Conservation (phyloP, 2,797 vertebrate genomes). For the Chloroceryle inda region DNA sequence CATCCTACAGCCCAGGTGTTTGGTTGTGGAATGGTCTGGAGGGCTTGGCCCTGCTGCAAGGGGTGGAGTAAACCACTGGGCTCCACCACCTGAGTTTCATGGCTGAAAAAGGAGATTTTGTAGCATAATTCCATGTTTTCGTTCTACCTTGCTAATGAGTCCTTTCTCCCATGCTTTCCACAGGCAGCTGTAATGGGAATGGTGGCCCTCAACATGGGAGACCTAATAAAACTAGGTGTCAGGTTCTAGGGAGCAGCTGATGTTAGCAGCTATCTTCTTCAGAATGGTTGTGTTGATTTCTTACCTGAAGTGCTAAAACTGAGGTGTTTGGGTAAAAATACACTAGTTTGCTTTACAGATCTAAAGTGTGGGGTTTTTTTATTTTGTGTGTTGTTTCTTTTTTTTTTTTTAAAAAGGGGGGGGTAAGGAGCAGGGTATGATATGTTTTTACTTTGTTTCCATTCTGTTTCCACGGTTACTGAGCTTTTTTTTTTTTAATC, state of each 20-base stretch:
- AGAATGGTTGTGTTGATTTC: background rate
- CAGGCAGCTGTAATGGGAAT: background rate
- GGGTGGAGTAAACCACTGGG: background rate
- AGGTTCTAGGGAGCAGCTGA: background rate
- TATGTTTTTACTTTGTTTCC: background rate
- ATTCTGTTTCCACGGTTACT: background rate
- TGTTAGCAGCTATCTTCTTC: background rate
- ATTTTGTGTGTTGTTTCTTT: too few species aligned
- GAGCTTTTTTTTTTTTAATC: background rate
- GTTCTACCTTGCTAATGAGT: background rate
- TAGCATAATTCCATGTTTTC: background rate
- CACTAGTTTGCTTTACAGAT: background rate
- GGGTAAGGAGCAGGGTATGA: background rate
- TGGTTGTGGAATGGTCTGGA: background rate
- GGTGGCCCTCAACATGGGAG: background rate
- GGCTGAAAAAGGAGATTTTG: background rate
- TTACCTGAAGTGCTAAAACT: background rate
- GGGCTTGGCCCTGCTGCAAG: background rate
- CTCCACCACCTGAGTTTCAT: accelerated
- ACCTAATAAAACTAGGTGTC: background rate
- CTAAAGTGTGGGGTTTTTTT: too few species aligned
- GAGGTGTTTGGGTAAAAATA: background rate
- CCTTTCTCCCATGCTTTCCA: background rate
- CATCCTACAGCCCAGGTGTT: background rate
- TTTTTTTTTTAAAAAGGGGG: background rate